phyloP scores from a whole-genome alignment of 2,888 invertebrate genomes.

The Acronicta alni region DNA sequence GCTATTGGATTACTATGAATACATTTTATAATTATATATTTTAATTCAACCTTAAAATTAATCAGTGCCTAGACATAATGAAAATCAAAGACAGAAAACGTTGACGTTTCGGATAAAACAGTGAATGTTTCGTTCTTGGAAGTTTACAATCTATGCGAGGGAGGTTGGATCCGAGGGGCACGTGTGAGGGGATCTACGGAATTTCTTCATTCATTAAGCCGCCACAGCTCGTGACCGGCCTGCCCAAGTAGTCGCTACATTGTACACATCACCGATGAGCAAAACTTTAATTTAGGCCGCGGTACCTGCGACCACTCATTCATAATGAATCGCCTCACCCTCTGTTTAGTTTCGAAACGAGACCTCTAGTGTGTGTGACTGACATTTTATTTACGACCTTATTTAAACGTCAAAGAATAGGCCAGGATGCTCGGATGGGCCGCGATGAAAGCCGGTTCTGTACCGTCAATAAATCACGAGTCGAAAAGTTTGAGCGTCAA shows the following conservation, averaged over 20 bases:
- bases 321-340: slow-evolving; percentile 80
- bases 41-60: slow-evolving; percentile 20
- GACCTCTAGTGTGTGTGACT: slow-evolving; percentile 76
- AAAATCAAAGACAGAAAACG: slow-evolving; percentile 37
- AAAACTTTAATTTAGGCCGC: slow-evolving; percentile 85
- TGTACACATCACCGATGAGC: slow-evolving; percentile 79
- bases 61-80: slow-evolving; percentile 23
- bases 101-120: slow-evolving; percentile 52
- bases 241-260: slow-evolving; percentile 76
- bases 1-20: slow-evolving; percentile 60
- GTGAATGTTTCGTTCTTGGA: slow-evolving; percentile 58
- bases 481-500: slow-evolving; percentile 73
- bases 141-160: slow-evolving; percentile 78
- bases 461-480: slow-evolving; percentile 83
- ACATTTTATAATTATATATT: slow-evolving; percentile 32
- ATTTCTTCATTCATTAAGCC: slow-evolving; percentile 88
- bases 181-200: slow-evolving; percentile 76
- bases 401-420: slow-evolving; percentile 59
- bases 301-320: slow-evolving; percentile 80
- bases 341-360: slow-evolving; percentile 77
- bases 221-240: slow-evolving; percentile 80
- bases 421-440: slow-evolving; percentile 41
- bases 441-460: slow-evolving; percentile 61
- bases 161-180: slow-evolving; percentile 66
- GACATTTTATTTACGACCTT: slow-evolving; percentile 75